Base-by-base conservation (phyloP, 1,140 invertebrate species). In the Drosophila watanabei region DNA sequence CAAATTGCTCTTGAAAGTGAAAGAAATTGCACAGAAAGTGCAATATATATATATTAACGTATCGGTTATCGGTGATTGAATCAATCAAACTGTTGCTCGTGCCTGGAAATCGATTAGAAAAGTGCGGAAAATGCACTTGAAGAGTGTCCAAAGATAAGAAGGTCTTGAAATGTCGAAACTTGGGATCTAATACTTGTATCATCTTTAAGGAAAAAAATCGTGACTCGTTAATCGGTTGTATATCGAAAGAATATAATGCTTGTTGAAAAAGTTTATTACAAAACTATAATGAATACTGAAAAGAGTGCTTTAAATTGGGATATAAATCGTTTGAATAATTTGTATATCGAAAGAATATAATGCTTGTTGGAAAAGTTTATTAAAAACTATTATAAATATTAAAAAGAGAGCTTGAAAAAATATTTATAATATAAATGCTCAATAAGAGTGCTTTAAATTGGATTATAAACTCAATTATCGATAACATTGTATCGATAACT, bases 1-100 rank as follows among this genome's bases (percentile, higher is more conserved):
- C 35, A 71, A 62, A 80, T 84, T 80, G 72, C 82, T 60, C 65
- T 61, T 81, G 62, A 78, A 80, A 71, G 71, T 75, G 76, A 71
- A 64, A 49, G 51, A 59, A 52, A 72, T 54, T 71, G 68, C 62
- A 66, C 68, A 43, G 51, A 51, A 52, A 69, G 70, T 46, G 70
- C 48, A 78, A 20, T 35, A 62, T 28, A 54, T 24, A 24, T 54
- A 20, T 11, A 33, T 54, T 54, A 60, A 41, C 54, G 39, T 71
- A 68, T 69, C 39, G 68, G 48, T 30, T 69, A 70, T 69, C 68
- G 63, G 13, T 33, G 62, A 43, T 66, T 66, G 57, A 45, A 63
- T 63, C 39, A 66, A 63, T 63, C 63, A 66, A 30, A 24, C 30
- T 28, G 58, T 45, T 35, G 58, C 1, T 18, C 16, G 62, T 62